These are phyloP conservation scores for Lepidurus couesii DNA, from an alignment of 1,140 invertebrate species.

Conservation along the genomic window DNA sequence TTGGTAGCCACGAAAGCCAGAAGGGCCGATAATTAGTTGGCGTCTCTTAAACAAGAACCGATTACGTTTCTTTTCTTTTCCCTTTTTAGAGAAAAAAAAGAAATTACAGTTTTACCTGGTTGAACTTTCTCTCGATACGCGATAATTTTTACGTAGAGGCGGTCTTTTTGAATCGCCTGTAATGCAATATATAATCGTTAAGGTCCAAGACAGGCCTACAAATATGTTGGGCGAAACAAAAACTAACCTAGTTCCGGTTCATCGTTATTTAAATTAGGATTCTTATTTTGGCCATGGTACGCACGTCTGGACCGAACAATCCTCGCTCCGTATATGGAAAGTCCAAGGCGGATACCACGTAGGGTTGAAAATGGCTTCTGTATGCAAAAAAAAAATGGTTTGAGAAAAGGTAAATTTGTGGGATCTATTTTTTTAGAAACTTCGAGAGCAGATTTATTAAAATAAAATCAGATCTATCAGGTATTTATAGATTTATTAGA, in stretches of 20 bases:
- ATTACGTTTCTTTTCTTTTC: not conserved
- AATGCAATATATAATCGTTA: no score
- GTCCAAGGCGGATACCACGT: not conserved
- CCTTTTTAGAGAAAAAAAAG: no score
- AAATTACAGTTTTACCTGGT: no score
- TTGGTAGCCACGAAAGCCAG: constrained; percentile 17
- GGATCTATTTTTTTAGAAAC: no score
- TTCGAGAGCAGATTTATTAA: no score
- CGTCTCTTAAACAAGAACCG: constrained; percentile 1
- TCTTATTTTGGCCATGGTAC: not conserved
- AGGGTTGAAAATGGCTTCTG: not conserved
- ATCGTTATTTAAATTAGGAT: not conserved
- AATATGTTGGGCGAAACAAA: not conserved
- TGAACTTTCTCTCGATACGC: no score
- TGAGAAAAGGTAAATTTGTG: not conserved
- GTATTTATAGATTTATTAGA: no score
- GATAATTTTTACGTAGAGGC: no score
- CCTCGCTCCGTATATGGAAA: not conserved
- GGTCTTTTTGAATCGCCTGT: no score
- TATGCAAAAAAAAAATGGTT: not conserved
- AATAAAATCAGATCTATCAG: no score
- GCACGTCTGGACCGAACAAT: not conserved
- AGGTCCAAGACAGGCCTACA: no score
- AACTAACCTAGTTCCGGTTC: not conserved
- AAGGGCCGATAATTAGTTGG: constrained; percentile 22